Conservation (phyloP, 1,140 invertebrate genomes). For the Caerostris extrusa region DNA sequence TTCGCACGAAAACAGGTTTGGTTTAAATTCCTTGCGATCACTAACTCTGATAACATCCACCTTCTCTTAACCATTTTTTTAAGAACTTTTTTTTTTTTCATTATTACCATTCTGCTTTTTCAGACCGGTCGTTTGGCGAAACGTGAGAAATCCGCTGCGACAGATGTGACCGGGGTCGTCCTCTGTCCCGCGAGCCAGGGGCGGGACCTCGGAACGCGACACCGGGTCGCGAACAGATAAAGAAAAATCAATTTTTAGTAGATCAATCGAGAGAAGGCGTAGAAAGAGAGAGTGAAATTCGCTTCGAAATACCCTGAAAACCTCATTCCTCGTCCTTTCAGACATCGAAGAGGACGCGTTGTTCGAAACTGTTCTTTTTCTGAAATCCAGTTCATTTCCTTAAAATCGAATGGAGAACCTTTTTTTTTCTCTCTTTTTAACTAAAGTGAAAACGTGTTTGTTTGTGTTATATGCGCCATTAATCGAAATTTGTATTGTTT, state of each 20-base stretch:
- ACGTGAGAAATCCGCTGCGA: not conserved
- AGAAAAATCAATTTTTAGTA: conserved; percentile 2
- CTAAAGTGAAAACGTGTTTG: too few relatives aligned
- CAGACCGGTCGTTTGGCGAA: not conserved
- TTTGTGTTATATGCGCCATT: too few relatives aligned
- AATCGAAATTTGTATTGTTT: too few relatives aligned
- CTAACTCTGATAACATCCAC: not conserved
- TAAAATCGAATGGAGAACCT: too few relatives aligned
- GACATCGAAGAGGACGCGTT: too few relatives aligned
- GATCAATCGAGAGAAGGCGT: conserved; percentile 13
- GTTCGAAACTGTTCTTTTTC: too few relatives aligned
- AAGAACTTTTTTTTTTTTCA: not conserved
- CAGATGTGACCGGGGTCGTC: not conserved
- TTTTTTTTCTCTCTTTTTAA: too few relatives aligned
- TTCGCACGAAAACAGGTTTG: not conserved
- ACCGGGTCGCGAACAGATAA: not conserved
- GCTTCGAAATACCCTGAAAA: not conserved
- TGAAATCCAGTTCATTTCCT: too few relatives aligned
- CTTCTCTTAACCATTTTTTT: not conserved
- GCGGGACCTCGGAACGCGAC: not conserved
- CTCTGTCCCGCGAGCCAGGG: conserved; percentile 7
- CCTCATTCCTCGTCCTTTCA: not conserved
- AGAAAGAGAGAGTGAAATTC: not conserved
- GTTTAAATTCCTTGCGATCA: not conserved
- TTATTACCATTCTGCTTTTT: not conserved